Evolutionary conservation across 2,113 vertebrate species (phyloP).

Genomic region (Zosterops pallidus): DNA sequence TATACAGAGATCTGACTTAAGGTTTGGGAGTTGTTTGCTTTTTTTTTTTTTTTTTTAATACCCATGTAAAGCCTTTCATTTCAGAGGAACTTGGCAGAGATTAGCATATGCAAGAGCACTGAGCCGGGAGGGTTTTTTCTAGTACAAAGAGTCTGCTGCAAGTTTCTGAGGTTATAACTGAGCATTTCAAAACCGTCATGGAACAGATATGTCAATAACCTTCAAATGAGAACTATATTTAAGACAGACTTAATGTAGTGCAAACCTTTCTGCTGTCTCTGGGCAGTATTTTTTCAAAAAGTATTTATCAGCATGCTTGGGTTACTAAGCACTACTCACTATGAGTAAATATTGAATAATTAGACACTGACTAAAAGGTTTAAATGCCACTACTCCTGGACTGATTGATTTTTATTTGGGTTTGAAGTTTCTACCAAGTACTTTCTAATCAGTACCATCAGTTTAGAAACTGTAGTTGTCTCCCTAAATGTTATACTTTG

Average conservation of each 20-base stretch:
- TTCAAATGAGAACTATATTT: conserved; percentile 13
- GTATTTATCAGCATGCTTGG: neutral
- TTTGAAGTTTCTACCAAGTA: conserved; percentile 35
- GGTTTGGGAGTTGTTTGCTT: neutral
- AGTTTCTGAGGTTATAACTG: conserved; percentile 13
- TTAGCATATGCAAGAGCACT: conserved; percentile 34
- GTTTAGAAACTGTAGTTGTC: conserved; percentile 14
- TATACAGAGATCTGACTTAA: conserved; percentile 58
- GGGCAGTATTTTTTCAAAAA: neutral
- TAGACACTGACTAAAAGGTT: neutral
- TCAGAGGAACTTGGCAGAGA: conserved; percentile 21
- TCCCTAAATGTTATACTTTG: neutral
- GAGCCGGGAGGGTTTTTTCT: neutral
- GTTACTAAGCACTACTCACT: neutral
- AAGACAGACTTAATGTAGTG: neutral
- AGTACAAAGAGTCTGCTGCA: neutral
- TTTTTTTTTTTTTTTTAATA: neutral
- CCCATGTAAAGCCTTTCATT: conserved; percentile 33
- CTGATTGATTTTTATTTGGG: neutral
- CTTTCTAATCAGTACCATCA: conserved; percentile 4
- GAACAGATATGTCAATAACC: neutral
- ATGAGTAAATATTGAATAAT: neutral
- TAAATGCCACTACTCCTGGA: neutral
- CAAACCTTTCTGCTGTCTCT: neutral
- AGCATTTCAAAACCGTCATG: neutral